Evolutionary conservation across 2,888 invertebrate species (phyloP).

Genomic region (Lasioglossum marginatum): DNA sequence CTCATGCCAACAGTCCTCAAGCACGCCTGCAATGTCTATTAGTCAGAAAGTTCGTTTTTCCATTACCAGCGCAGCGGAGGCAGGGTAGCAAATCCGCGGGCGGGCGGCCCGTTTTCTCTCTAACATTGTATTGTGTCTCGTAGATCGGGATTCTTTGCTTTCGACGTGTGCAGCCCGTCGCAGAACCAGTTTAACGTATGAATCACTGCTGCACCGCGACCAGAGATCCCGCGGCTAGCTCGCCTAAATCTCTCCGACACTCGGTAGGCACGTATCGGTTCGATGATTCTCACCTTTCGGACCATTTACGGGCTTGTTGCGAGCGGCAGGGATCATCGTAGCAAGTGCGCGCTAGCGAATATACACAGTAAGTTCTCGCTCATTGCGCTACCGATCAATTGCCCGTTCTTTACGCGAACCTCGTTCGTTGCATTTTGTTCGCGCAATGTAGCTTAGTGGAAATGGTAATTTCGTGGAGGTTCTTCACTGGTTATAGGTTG

Average conservation of each 20-base stretch:
- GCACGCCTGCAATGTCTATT: neutral
- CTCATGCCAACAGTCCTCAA: neutral
- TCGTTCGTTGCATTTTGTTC: neutral
- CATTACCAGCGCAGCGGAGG: neutral
- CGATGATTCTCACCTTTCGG: neutral
- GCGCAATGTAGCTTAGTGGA: neutral
- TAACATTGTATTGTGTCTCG: constrained; percentile 65
- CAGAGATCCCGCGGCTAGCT: constrained; percentile 46
- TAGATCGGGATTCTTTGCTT: constrained; percentile 57
- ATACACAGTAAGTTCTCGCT: neutral
- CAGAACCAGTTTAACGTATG: constrained; percentile 74
- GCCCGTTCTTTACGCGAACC: neutral
- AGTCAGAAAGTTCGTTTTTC: neutral
- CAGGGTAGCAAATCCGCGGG: neutral
- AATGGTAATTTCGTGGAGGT: neutral
- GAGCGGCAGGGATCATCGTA: neutral
- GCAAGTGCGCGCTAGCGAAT: neutral
- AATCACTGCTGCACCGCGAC: constrained; percentile 70
- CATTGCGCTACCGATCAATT: neutral
- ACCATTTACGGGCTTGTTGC: neutral
- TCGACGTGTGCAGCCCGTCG: constrained; percentile 52
- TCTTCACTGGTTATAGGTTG: neutral
- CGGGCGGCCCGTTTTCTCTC: constrained; percentile 58
- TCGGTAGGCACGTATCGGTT: constrained; percentile 10
- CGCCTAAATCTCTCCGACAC: constrained; percentile 49